These are phyloP conservation scores for Oriolus oriolus DNA, from an alignment of 2,113 vertebrate genomes.

Conservation along the genomic window DNA sequence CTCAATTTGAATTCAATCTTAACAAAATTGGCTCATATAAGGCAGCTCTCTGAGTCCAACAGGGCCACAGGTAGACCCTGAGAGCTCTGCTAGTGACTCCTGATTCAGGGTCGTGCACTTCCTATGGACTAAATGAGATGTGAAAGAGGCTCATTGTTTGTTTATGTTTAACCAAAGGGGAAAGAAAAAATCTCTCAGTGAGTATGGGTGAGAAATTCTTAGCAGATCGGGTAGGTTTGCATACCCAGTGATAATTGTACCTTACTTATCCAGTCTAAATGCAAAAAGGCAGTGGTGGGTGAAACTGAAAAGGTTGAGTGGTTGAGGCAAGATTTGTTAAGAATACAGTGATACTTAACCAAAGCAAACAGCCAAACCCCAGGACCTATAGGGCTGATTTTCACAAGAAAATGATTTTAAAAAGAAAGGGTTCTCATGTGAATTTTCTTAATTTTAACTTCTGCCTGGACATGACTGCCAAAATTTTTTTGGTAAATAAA, in stretches of 20 bases:
- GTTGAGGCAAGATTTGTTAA: background rate
- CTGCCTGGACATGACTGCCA: background rate
- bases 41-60: background rate
- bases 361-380: background rate
- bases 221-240: background rate
- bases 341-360: background rate
- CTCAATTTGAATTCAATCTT: background rate
- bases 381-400: background rate
- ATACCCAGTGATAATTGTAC: background rate
- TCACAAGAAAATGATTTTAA: background rate
- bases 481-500: background rate
- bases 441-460: background rate
- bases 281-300: background rate
- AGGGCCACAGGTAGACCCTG: background rate
- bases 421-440: background rate
- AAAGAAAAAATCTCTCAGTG: background rate
- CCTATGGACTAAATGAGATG: background rate
- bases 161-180: background rate
- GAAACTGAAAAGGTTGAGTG: background rate
- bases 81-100: background rate
- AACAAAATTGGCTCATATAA: background rate
- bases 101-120: accelerated
- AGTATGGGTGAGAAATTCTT: background rate
- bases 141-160: background rate
- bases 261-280: background rate